Evolutionary conservation across 2,113 vertebrate genomes (phyloP).

Genomic region (Phylloscopus trochilus): DNA sequence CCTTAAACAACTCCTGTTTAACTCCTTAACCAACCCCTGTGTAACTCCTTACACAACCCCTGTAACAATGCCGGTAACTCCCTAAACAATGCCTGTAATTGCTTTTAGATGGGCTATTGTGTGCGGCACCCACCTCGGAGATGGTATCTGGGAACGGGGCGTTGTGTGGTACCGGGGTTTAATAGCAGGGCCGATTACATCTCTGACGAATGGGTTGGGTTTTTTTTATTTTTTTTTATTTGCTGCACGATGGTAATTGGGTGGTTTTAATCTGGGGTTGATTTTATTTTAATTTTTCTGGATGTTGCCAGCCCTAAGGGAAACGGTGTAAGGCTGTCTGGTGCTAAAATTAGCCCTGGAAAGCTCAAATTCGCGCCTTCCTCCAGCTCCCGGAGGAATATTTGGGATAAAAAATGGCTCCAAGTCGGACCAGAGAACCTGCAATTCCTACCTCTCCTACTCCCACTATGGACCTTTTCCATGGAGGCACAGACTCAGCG

Average conservation of each 20-base stretch:
- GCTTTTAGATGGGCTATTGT: conserved; percentile 30
- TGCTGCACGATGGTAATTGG: not conserved
- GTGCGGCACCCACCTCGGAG: conserved; percentile 6
- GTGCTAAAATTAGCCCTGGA: conserved; percentile 32
- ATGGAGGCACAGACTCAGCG: accelerated
- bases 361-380: not conserved
- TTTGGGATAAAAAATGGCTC: not conserved
- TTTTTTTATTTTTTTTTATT: not conserved
- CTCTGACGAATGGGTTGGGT: not conserved
- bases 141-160: conserved; percentile 1
- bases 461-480: not conserved
- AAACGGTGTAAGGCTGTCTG: not conserved
- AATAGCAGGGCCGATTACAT: not conserved
- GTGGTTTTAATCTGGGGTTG: conserved; percentile 8
- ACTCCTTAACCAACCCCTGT: not conserved
- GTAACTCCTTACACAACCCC: not conserved
- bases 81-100: not conserved
- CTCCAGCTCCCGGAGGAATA: not conserved
- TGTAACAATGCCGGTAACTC: not conserved
- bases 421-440: not conserved
- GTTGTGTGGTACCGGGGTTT: not conserved
- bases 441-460: not conserved
- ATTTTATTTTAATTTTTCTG: not conserved
- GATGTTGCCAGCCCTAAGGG: not conserved
- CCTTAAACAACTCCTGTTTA: not conserved